Percentiles rank a stretch among this genome's conserved stretches.
These are phyloP conservation scores for Temnothorax rugatulus DNA, from an alignment of 2,888 invertebrate species.

Conservation along the genomic window DNA sequence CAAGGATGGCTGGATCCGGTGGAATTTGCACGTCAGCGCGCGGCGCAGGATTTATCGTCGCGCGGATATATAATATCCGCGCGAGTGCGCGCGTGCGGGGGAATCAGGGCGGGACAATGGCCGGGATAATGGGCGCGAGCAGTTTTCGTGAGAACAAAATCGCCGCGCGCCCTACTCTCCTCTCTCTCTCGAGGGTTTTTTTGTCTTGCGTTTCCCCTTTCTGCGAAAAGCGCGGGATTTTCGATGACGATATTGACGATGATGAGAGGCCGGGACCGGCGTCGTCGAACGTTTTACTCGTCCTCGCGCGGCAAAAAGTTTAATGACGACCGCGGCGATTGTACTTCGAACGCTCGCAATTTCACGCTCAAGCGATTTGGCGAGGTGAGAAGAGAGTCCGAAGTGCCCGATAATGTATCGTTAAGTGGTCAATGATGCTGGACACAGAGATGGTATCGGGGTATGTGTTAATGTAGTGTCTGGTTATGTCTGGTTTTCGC, in stretches of 20 bases:
- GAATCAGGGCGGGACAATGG: slow-evolving; percentile 73
- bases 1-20: slow-evolving; percentile 59
- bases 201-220: not conserved
- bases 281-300: slow-evolving; percentile 31
- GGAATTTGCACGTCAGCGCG: slow-evolving; percentile 58
- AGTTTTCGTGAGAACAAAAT: slow-evolving; percentile 70
- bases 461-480: slow-evolving; percentile 37
- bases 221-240: slow-evolving; percentile 33
- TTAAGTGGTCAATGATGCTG: slow-evolving; percentile 39
- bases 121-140: slow-evolving; percentile 70
- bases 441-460: not conserved
- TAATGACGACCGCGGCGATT: slow-evolving; percentile 45
- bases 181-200: not conserved
- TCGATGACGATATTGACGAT: slow-evolving; percentile 29
- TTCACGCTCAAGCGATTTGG: slow-evolving; percentile 46
- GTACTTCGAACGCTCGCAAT: slow-evolving; percentile 44
- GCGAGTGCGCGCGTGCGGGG: slow-evolving; percentile 35
- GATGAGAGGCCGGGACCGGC: not conserved
- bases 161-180: slow-evolving; percentile 25
- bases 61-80: slow-evolving; percentile 42
- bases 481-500: slow-evolving; percentile 22
- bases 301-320: slow-evolving; percentile 38
- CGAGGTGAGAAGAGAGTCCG: slow-evolving; percentile 24
- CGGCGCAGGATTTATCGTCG: slow-evolving; percentile 42
- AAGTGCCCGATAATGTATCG: slow-evolving; percentile 47